Conservation (phyloP, 2,888 invertebrate species). For the Rhimphoctona megacephalus region DNA sequence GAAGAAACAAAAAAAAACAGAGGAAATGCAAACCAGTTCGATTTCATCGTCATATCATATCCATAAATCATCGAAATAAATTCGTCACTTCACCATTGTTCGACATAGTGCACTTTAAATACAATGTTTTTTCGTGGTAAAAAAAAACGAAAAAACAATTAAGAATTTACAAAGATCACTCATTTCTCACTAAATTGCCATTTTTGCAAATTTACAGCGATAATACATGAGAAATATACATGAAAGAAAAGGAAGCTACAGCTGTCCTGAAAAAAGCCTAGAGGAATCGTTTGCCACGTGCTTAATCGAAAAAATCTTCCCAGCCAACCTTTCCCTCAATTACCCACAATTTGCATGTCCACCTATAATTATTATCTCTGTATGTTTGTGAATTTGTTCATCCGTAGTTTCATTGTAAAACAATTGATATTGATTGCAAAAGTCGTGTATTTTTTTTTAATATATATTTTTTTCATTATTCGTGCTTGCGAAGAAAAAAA, state of each 20-base stretch:
- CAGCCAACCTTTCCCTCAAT: conserved; percentile 60
- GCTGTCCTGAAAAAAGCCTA: conserved; percentile 66
- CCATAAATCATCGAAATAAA: conserved; percentile 12
- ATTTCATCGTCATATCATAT: conserved; percentile 21
- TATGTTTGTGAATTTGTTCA: conserved; percentile 79
- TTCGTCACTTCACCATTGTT: neutral
- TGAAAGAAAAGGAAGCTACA: conserved; percentile 64
- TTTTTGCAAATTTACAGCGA: conserved; percentile 18
- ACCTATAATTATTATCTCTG: conserved; percentile 75
- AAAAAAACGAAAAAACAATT: no score
- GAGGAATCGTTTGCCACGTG: conserved; percentile 73
- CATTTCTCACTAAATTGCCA: no score
- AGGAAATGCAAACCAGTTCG: conserved; percentile 37
- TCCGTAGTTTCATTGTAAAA: conserved; percentile 79
- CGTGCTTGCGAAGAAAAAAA: neutral
- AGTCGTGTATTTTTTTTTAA: conserved; percentile 46
- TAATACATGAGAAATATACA: conserved; percentile 6
- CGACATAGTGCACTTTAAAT: no score
- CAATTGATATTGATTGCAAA: conserved; percentile 72
- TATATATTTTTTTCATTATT: conserved; percentile 10
- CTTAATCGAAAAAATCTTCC: conserved; percentile 21
- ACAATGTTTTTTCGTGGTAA: no score
- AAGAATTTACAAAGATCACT: no score
- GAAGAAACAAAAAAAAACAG: conserved; percentile 18
- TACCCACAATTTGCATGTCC: conserved; percentile 77